Base-by-base conservation (phyloP, 1,140 invertebrate genomes). In the Magallana gigas region DNA sequence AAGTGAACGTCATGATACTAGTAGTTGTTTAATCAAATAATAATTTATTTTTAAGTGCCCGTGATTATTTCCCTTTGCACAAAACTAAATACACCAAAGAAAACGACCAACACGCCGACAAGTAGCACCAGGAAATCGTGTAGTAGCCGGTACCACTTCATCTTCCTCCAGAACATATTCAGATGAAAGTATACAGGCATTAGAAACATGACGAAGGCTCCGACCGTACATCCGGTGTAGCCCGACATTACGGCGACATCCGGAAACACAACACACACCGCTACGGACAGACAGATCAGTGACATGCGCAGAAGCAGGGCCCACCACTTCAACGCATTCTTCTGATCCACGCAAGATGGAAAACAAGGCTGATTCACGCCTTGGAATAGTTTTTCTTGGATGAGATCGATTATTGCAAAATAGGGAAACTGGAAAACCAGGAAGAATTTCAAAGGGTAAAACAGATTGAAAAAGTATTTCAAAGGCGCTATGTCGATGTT, bases 321-420 rank as follows among this genome's bases (percentile, higher is more conserved):
- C 68, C 68, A 76, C 68, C 68, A 76, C 36, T 76, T 76, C 23
- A 76, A 29, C 11, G 68, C 23, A 3, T 76, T 76, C 12, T 36
- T 23, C 23, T 76, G 3, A 76, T 76, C 23, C 14, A 76, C 23
- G 23, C 68, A 76, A 23, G 68, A 76, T 48, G 23, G 68, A 29
- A 76, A 76, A 11, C 68, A 29, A 2, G 68, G 12, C 14, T 29
- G 23, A 12, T 76, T 76, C 36, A 76, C 8, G 29, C 68, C 68
- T 76, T 76, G 68, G 36, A 76, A 76, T 29, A 76, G 68, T 76
- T 76, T 76, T 36, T 76, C 68, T 76, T 76, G 68, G 68, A 76
- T 23, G 68, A 76, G 68, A 29, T 76, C 68, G 11, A 76, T 36
- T 29, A 76, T 76, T 29, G 68, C 23, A 76, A 76, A 76, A 76